Conservation (phyloP, 1,140 invertebrate species). For the Hycleus cichorii region DNA sequence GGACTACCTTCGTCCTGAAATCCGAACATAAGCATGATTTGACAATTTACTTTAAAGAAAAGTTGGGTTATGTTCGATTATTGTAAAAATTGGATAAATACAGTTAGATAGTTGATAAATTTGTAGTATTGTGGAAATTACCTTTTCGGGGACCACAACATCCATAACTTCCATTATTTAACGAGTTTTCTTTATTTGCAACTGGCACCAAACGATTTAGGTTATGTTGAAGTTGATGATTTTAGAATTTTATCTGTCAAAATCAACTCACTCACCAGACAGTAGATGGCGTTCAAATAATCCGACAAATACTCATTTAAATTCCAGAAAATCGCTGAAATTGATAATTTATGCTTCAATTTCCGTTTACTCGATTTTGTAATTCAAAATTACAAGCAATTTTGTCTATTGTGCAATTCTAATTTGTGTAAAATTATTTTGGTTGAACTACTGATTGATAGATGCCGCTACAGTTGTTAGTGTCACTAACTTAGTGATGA, state of each 20-base stretch:
- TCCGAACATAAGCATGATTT: background rate
- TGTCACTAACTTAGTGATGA: no score
- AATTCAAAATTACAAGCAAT: no score
- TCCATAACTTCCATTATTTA: constrained; percentile 62
- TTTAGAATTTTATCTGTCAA: constrained; percentile 13
- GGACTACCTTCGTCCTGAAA: constrained; percentile 54
- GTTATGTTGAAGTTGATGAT: constrained; percentile 20
- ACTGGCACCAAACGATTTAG: background rate
- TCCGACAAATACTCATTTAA: no score
- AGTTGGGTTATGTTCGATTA: background rate
- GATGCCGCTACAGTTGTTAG: no score
- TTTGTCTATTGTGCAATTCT: no score
- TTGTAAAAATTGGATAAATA: constrained; percentile 1
- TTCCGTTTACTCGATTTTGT: no score
- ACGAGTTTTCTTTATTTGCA: constrained; percentile 2
- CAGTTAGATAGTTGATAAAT: background rate
- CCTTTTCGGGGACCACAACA: constrained; percentile 61
- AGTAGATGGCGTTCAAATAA: no score
- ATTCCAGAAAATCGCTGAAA: no score
- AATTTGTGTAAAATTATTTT: no score
- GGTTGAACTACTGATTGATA: no score
- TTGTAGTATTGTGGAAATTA: constrained; percentile 34
- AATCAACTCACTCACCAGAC: no score
- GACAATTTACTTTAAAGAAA: background rate
- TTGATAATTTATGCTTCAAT: no score